Conservation (phyloP, 1,140 invertebrate genomes). For the Batillaria attramentaria region DNA sequence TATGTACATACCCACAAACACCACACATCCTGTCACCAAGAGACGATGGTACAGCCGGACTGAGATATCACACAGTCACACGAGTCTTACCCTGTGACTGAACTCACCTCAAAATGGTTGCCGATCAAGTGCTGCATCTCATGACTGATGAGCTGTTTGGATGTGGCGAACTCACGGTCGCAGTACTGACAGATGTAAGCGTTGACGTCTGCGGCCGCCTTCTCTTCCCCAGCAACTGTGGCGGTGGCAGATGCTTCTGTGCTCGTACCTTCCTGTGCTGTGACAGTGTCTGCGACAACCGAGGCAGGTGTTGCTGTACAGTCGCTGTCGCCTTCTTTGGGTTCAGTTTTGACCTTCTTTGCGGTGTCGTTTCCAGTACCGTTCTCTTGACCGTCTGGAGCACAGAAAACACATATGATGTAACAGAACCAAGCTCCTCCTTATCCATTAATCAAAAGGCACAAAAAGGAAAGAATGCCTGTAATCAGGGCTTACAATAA, state of each 20-base stretch:
- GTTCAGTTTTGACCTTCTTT: slow-evolving; percentile 18
- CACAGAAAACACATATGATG: too few relatives aligned
- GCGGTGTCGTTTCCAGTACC: neutral
- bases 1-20: too few relatives aligned
- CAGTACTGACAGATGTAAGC: slow-evolving; percentile 68
- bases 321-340: slow-evolving; percentile 23
- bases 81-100: too few relatives aligned
- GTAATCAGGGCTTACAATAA: too few relatives aligned
- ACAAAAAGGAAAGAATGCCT: too few relatives aligned
- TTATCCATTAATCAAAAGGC: too few relatives aligned
- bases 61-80: too few relatives aligned
- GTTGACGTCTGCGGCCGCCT: slow-evolving; percentile 25
- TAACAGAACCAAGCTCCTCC: too few relatives aligned
- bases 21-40: too few relatives aligned
- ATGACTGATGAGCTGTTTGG: slow-evolving; percentile 60
- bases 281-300: neutral
- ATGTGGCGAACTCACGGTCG: slow-evolving; percentile 62
- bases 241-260: slow-evolving; percentile 1
- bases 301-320: too few relatives aligned
- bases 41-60: too few relatives aligned
- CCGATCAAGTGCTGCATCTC: slow-evolving; percentile 69
- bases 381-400: too few relatives aligned
- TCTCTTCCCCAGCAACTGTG: slow-evolving; percentile 15
- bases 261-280: neutral
- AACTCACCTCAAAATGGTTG: slow-evolving; percentile 65